Conservation (phyloP, 2,888 invertebrate genomes). For the Drosophila neonasuta region DNA sequence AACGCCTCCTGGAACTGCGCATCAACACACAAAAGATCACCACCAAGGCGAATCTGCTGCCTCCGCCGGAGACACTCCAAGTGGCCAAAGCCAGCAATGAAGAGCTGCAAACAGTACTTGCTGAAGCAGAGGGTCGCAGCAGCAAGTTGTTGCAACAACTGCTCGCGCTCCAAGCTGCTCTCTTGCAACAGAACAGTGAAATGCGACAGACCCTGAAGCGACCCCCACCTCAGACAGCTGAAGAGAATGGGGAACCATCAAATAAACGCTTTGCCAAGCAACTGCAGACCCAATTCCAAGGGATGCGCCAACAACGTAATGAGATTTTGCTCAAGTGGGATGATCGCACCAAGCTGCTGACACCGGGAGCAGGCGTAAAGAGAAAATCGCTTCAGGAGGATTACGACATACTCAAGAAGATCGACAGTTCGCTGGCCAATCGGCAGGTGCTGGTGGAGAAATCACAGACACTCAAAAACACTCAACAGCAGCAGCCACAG, state of each 20-base stretch:
- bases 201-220: conserved; percentile 84
- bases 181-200: conserved; percentile 87
- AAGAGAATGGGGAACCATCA: conserved; percentile 21
- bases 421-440: conserved; percentile 92
- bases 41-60: conserved; percentile 89
- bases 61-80: conserved; percentile 84
- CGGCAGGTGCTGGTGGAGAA: conserved; percentile 88
- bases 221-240: conserved; percentile 33
- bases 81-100: conserved; percentile 81
- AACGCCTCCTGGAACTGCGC: conserved; percentile 91
- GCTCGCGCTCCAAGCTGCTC: conserved; percentile 84
- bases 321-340: conserved; percentile 96
- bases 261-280: conserved; percentile 80
- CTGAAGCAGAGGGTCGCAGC: conserved; percentile 82
- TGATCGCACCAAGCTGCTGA: conserved; percentile 91
- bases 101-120: conserved; percentile 82
- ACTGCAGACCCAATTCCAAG: conserved; percentile 84
- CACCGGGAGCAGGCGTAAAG: conserved; percentile 85
- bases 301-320: conserved; percentile 88
- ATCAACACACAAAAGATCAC: conserved; percentile 94
- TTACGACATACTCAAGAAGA: conserved; percentile 86
- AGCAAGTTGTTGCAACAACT: conserved; percentile 86
- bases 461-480: conserved; percentile 90
- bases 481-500: conserved; percentile 85
- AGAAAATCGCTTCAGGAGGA: conserved; percentile 83